Evolutionary conservation across 2,888 invertebrate species (phyloP), one percentile per base, ranked within the genome.

Genomic region (Strigamia crassipes): DNA sequence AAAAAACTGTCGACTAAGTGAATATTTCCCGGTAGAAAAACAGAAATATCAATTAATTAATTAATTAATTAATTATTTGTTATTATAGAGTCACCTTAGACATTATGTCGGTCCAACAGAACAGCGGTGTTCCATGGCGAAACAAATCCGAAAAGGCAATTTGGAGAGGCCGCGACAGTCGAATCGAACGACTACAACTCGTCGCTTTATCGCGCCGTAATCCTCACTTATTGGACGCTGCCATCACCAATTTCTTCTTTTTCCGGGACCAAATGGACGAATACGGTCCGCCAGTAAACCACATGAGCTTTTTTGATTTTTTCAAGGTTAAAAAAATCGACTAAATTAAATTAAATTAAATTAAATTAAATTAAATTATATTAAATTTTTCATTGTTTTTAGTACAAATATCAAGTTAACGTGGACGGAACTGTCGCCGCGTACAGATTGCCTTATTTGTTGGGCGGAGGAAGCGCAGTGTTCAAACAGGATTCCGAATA

Each of bases 391-490:
- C n/a, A n/a, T n/a, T n/a, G n/a, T 78, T 61, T 82, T 31, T 27
- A 98, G 97, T 96, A 94, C 87, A 97, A 97, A 89, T 99, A 97
- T 88, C 96, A 96, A 89, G 88, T 99, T 41, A 96, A 93, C 86
- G 90, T 99, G 82, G 99, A 99, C 89, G 99, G 99, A 18, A 96
- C 97, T 56, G 98, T 99, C 18, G 97, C 98, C 23, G 96, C 98
- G 0, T 99, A 98, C 88, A 91, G 98, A 83, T 91, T 97, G 84
- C 97, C 98, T 0, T 97, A 96, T 87, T 90, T 99, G 23, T 88
- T 99, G 83, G 94, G 92, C 77, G 97, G 97, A 0, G 94, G 95
- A 86, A 93, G 96, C 0, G 88, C 96, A 83, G 92, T 97, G 15
- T 90, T 99, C 15, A 99, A 99, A 89, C 97, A 97, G 88, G 92